Base-by-base conservation (phyloP, 2,113 vertebrate genomes). In the Prietella phreatophila region DNA sequence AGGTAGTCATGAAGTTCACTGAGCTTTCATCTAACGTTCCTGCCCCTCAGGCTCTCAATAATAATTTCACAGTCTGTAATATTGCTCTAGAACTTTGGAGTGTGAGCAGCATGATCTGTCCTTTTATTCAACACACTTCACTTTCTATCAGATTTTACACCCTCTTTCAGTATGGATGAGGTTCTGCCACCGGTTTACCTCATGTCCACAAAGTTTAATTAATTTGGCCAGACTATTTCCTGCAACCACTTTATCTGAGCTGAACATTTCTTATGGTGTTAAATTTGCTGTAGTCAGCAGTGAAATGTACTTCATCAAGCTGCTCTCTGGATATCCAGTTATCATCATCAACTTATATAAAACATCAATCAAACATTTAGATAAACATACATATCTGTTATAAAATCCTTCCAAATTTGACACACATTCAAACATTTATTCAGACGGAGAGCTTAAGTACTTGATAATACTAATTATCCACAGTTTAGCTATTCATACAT, bases 401-500 rank as follows among this genome's bases (percentile, higher is more conserved):
- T 25, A 36, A 85, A 67, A 71, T 36, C n/a, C 15, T 56, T 55
- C 47, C 20, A 14, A 33, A 84, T 81, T 89, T 81, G 39, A 82
- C 17, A 84, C 11, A 61, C 53, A 69, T 47, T 92, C 80, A 89
- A 91, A 91, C 78, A 94, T 89, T 47, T 84, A 89, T 76, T 87
- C 85, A 86, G 80, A 89, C 58, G 85, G 88, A 88, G 69, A 82
- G 84, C 90, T 91, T 92, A 79, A 89, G 90, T 87, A 92, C 90
- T 91, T 10, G 89, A 90, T 88, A 87, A 80, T 87, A 86, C 86
- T 90, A 91, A 92, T 92, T 86, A 87, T 83, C 87, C 76, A 80
- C 85, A 82, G 82, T 86, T 91, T 91, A 92, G 88, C 92, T 88
- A 89, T 88, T 84, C 82, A 91, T 89, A 80, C 91, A 92, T 91